phyloP scores from a whole-genome alignment of 2,888 invertebrate species.

The Hetaerina titia region DNA sequence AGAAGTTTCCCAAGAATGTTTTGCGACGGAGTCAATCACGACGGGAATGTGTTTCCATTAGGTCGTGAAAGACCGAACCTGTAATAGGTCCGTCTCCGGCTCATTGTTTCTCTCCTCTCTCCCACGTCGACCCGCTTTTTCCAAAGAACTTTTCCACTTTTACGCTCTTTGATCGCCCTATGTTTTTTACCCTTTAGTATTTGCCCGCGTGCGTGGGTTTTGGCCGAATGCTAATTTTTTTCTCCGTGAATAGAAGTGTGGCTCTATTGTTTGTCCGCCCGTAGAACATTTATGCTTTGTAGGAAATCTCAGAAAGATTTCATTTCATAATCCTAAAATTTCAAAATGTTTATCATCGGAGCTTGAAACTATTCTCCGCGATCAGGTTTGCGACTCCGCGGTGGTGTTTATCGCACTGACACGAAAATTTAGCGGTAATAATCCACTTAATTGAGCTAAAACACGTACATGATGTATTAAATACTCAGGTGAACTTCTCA shows the following conservation, averaged over 20 bases:
- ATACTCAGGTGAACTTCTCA: too few relatives aligned
- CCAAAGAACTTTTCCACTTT: background rate
- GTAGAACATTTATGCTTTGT: background rate
- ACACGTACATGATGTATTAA: too few relatives aligned
- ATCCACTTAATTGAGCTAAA: too few relatives aligned
- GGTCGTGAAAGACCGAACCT: background rate
- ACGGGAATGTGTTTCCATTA: slow-evolving; percentile 15
- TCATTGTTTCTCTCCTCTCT: slow-evolving; percentile 57
- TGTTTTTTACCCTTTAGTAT: background rate
- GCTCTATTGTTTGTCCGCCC: background rate
- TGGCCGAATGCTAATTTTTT: background rate
- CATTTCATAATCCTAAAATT: background rate
- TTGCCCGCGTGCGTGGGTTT: background rate
- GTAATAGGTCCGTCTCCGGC: background rate
- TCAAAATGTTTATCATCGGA: background rate
- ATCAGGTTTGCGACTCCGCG: too few relatives aligned
- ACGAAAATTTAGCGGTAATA: too few relatives aligned
- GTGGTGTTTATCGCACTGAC: too few relatives aligned
- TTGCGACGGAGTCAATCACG: slow-evolving; percentile 34
- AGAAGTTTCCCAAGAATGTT: slow-evolving; percentile 48
- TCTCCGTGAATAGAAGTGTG: background rate
- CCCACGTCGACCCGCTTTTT: background rate
- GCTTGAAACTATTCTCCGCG: background rate
- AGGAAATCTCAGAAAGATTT: background rate
- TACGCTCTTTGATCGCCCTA: background rate